phyloP scores from a whole-genome alignment of 2,113 vertebrate species.

The Eulacestoma nigropectus region DNA sequence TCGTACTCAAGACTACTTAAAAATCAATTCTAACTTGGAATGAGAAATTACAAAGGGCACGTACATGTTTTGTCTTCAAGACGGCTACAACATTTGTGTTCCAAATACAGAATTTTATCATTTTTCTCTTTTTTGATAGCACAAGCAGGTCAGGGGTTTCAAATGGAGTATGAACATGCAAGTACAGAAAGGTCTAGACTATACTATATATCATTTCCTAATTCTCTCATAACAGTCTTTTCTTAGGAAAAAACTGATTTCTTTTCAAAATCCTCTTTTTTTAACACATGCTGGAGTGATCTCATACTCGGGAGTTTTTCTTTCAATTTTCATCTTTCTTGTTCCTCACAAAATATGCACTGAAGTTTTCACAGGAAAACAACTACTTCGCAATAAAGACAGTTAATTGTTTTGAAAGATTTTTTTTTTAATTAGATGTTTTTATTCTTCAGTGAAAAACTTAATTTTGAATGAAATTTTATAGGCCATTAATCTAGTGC shows the following conservation, averaged over 20 bases:
- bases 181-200: background rate
- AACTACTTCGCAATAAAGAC: background rate
- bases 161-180: background rate
- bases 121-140: background rate
- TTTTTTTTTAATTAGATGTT: background rate
- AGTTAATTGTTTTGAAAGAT: background rate
- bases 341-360: background rate
- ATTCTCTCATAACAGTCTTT: background rate
- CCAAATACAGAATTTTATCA: background rate
- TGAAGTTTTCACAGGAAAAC: background rate
- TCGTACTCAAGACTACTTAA: background rate
- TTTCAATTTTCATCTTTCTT: background rate
- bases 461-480: background rate
- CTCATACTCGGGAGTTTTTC: background rate
- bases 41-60: background rate
- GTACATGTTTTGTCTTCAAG: background rate
- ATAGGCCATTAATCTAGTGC: background rate
- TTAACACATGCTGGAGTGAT: background rate
- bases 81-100: background rate
- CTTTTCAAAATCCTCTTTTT: background rate
- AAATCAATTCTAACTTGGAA: background rate
- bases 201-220: background rate
- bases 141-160: background rate
- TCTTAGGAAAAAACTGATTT: background rate
- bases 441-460: background rate